A percentile compares a stretch with the other conserved stretches of the same genome.
phyloP scores from a whole-genome alignment of 23 tunicate genomes.

The Ciona savignyi region DNA sequence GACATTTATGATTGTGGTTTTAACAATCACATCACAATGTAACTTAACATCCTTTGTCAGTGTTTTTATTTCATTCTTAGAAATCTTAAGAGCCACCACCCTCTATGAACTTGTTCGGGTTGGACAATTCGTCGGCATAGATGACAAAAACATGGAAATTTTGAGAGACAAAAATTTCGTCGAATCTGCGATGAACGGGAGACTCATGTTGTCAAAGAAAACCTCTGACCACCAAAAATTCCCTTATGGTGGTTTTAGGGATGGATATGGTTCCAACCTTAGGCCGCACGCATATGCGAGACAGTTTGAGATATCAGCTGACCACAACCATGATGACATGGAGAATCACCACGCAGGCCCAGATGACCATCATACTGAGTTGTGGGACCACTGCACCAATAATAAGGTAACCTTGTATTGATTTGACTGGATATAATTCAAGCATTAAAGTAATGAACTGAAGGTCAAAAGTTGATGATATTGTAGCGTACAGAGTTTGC shows the following conservation, averaged over 20 bases:
- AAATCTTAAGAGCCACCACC: neutral
- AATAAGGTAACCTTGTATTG: constrained; percentile 5
- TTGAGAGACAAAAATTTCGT: neutral
- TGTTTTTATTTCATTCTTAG: too few relatives aligned
- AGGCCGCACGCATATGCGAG: neutral
- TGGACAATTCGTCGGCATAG: neutral
- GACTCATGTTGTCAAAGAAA: neutral
- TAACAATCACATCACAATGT: too few relatives aligned
- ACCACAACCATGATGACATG: neutral
- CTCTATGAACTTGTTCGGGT: neutral
- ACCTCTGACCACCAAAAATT: neutral
- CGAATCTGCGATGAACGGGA: neutral
- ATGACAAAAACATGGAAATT: neutral
- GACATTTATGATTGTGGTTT: too few relatives aligned
- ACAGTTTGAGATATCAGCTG: neutral
- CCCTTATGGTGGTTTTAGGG: neutral
- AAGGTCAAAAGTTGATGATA: too few relatives aligned
- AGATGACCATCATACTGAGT: constrained; percentile 17
- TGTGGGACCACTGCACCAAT: constrained; percentile 3
- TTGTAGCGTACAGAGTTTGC: too few relatives aligned
- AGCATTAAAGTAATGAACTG: too few relatives aligned
- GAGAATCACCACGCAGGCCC: neutral
- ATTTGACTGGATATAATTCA: too few relatives aligned
- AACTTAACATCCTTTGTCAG: too few relatives aligned
- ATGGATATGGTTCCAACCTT: neutral